These are phyloP conservation scores for Pelecanoides urinatrix DNA, from an alignment of 2,113 vertebrate genomes.

Conservation along the genomic window DNA sequence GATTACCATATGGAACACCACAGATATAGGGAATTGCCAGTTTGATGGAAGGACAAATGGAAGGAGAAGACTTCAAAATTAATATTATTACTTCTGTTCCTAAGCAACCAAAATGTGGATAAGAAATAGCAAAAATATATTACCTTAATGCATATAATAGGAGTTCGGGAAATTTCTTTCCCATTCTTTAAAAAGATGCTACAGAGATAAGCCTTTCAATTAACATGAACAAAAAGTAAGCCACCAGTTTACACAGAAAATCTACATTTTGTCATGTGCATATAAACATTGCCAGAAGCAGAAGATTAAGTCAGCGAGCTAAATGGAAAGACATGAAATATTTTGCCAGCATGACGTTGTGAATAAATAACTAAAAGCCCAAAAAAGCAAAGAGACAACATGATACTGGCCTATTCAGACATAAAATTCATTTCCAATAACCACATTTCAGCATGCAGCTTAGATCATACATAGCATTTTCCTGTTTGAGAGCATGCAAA, in stretches of 20 bases:
- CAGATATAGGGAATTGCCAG: background rate
- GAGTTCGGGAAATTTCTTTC: background rate
- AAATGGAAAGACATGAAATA: conserved; percentile 21
- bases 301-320: background rate
- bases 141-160: background rate
- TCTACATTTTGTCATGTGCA: conserved; percentile 13
- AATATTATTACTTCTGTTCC: background rate
- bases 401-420: background rate
- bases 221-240: background rate
- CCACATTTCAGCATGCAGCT: conserved; percentile 29
- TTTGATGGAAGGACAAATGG: background rate
- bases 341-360: background rate
- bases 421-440: conserved; percentile 47
- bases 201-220: background rate
- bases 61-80: background rate
- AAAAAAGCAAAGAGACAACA: conserved; percentile 24
- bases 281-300: conserved; percentile 46
- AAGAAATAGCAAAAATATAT: background rate
- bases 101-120: background rate
- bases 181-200: background rate
- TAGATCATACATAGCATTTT: background rate
- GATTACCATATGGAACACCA: background rate
- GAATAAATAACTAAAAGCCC: conserved; percentile 32
- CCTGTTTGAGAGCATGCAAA: conserved; percentile 23
- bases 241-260: background rate